Evolutionary conservation across 2,113 vertebrate species (phyloP), one percentile per base, ranked within the genome.

Genomic region (Mus spicilegus): DNA sequence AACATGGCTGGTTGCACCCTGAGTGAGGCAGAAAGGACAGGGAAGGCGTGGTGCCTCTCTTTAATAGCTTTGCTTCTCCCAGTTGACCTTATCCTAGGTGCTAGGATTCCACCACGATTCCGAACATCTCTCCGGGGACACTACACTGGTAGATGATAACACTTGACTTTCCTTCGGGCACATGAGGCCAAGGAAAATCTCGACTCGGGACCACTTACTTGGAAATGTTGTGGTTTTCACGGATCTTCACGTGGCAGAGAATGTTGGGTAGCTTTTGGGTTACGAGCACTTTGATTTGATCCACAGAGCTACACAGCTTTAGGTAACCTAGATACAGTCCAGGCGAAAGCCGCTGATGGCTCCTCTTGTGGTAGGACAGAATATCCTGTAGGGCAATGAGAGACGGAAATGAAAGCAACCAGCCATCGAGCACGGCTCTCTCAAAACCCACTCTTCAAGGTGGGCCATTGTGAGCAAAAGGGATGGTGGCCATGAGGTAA

Each of bases 301-400:
- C 99, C 90, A 99, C 99, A 7, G 99, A 99, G 93, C 99, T 99
- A 99, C 99, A 99, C 91, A 99, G 99, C 98, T 99, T 99, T 95
- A 99, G 98, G 98, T 99, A 99, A 77, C 99, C 99, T 97, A 99
- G 98, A 94, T 99, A 99, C 42, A 99, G 98, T 1, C 99, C 99
- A 0, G 99, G 98, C 80, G 98, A 96, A 84, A 99, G 99, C 17
- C 99, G 99, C 58, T 99, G 99, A 96, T 99, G 98, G 97, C 99
- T 99, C 89, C 99, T 98, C 96, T 99, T 99, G 98, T 99, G 99
- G 98, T 99, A 99, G 75, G 98, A 99, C 97, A 99, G 96, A 80
- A 99, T 99, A 97, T 99, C 99, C 99, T 99, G 96, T 82, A 97
- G 78, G 61, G 58, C 95, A 63, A 97, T 97, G 95, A 12, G 73